phyloP scores from a whole-genome alignment of 2,888 invertebrate species.

The Cheilosia vernalis region DNA sequence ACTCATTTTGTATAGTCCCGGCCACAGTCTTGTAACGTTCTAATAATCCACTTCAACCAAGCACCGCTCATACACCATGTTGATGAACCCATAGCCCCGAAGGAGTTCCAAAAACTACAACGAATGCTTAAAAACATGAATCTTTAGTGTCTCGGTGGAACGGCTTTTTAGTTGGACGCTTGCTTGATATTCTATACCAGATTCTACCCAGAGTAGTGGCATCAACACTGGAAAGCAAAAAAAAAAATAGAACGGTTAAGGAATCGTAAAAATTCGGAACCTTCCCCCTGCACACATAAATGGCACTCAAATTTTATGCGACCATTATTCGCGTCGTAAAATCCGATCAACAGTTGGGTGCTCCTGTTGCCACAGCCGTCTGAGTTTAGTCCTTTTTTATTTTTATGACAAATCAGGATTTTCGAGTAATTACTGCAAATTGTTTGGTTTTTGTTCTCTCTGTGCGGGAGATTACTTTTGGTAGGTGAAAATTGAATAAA shows the following conservation, averaged over 20 bases:
- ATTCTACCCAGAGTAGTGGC: background rate
- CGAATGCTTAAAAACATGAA: conserved; percentile 69
- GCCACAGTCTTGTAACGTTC: conserved; percentile 4
- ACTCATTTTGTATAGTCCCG: conserved; percentile 6
- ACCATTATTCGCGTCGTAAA: conserved; percentile 82
- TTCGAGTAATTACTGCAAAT: conserved; percentile 77
- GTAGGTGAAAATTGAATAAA: conserved; percentile 72
- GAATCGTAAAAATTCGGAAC: conserved; percentile 71
- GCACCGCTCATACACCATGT: conserved; percentile 45
- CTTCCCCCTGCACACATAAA: conserved; percentile 67
- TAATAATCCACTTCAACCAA: conserved; percentile 37
- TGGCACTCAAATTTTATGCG: conserved; percentile 83
- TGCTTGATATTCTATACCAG: conserved; percentile 17
- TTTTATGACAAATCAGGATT: conserved; percentile 78
- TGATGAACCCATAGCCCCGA: conserved; percentile 47
- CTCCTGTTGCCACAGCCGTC: conserved; percentile 8
- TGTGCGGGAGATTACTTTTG: conserved; percentile 64
- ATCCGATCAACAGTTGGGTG: conserved; percentile 82
- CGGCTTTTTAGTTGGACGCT: conserved; percentile 45
- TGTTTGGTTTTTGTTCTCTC: conserved; percentile 46
- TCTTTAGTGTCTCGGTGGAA: conserved; percentile 59
- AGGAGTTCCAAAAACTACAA: conserved; percentile 61
- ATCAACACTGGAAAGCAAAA: conserved; percentile 15
- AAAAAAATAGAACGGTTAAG: conserved; percentile 67
- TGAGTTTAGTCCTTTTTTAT: conserved; percentile 52